These are phyloP conservation scores for Allolobophora icterica DNA, from an alignment of 2,888 invertebrate genomes.

Conservation along the genomic window DNA sequence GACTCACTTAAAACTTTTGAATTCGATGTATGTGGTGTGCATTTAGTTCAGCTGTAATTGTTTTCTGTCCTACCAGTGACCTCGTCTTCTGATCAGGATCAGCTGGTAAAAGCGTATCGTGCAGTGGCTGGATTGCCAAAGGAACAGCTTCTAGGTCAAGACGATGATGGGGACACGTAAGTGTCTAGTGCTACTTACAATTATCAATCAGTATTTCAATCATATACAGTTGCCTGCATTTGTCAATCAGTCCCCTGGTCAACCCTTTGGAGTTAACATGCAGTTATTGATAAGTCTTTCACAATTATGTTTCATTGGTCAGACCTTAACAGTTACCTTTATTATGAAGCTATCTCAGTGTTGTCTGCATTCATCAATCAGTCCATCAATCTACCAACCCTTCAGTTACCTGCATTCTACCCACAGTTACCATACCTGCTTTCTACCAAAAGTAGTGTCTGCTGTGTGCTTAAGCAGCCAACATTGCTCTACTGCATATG, in stretches of 20 bases:
- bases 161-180: slow-evolving; percentile 9
- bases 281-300: not conserved
- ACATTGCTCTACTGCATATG: too few species aligned
- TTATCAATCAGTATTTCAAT: too few species aligned
- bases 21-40: too few species aligned
- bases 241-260: not conserved
- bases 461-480: not conserved
- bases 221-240: too few species aligned
- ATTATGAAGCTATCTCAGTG: not conserved
- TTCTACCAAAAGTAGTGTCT: not conserved
- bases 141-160: slow-evolving; percentile 13
- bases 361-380: not conserved
- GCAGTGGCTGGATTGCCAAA: slow-evolving; percentile 14
- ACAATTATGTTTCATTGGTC: not conserved
- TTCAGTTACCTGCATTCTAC: not conserved
- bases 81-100: slow-evolving; percentile 13
- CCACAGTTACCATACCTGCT: not conserved
- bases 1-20: too few species aligned
- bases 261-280: not conserved
- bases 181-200: not conserved
- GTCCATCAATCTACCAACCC: not conserved
- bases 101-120: not conserved
- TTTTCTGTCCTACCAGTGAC: not conserved
- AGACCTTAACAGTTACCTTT: not conserved
- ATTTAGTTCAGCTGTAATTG: not conserved